Percentiles rank a stretch among this genome's conserved stretches.
Conservation (phyloP, 1,140 invertebrate species). For the Muscidifurax raptorellus region DNA sequence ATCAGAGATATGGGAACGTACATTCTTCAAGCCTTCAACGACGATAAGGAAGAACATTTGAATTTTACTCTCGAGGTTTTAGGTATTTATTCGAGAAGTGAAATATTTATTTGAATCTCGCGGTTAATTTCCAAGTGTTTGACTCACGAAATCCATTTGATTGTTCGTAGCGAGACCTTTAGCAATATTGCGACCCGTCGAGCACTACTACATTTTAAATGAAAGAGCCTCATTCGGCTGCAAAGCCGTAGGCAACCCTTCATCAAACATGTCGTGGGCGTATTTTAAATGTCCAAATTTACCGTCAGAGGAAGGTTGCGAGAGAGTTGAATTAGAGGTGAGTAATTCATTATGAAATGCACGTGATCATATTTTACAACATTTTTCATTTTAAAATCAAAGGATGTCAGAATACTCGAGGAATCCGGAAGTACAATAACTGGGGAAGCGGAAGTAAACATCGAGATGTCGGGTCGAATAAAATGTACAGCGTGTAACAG, state of each 20-base stretch:
- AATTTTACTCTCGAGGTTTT: slow-evolving; percentile 62
- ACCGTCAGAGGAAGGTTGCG: background rate
- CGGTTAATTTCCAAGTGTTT: background rate
- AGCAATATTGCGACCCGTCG: background rate
- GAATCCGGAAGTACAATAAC: background rate
- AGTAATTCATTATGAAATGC: background rate
- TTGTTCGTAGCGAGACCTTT: slow-evolving; percentile 20
- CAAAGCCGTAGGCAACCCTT: slow-evolving; percentile 71
- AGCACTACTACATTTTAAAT: slow-evolving; percentile 69
- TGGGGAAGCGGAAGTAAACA: slow-evolving; percentile 50
- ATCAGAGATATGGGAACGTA: slow-evolving; percentile 62
- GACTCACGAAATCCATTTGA: background rate
- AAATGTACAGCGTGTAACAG: slow-evolving; percentile 63
- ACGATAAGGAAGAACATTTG: slow-evolving; percentile 50
- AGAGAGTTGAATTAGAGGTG: slow-evolving; percentile 27
- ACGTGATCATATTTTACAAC: background rate
- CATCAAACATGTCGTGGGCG: slow-evolving; percentile 73
- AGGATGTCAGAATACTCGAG: slow-evolving; percentile 26
- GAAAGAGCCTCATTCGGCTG: slow-evolving; percentile 70
- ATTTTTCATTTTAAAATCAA: background rate
- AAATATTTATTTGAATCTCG: background rate
- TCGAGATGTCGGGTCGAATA: slow-evolving; percentile 59
- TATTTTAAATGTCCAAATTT: slow-evolving; percentile 32
- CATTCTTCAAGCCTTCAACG: slow-evolving; percentile 57
- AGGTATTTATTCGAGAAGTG: slow-evolving; percentile 49